These are phyloP conservation scores for Thermophis baileyi DNA, from an alignment of 2,113 vertebrate species.

Conservation along the genomic window DNA sequence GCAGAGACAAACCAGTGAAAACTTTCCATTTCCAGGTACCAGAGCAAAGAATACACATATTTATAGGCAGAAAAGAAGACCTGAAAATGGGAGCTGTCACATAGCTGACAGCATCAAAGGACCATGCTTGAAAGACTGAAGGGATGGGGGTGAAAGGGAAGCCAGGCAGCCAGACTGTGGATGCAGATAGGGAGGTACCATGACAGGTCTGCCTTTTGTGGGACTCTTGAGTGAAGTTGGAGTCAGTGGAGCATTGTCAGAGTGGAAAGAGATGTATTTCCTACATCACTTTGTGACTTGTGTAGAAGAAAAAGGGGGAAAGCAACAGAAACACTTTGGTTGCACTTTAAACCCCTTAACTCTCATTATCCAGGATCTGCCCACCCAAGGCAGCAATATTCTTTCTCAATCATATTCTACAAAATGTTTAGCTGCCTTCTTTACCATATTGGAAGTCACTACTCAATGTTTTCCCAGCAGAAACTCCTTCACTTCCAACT, in stretches of 20 bases:
- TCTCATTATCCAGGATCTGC: neutral
- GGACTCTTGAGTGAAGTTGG: fast-evolving
- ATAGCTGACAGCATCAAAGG: constrained; percentile 18
- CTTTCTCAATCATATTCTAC: neutral
- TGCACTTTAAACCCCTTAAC: neutral
- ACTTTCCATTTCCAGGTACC: neutral
- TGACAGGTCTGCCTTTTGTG: constrained; percentile 4
- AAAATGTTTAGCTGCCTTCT: neutral
- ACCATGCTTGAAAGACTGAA: neutral
- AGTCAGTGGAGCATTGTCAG: neutral
- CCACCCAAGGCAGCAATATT: neutral
- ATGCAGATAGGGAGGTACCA: neutral
- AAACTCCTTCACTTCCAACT: neutral
- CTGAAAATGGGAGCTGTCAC: constrained; percentile 5
- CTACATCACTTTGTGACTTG: neutral
- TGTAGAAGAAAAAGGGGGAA: neutral
- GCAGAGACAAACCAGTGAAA: neutral
- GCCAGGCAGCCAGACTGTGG: neutral
- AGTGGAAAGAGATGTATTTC: neutral
- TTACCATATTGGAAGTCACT: neutral
- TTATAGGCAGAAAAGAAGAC: constrained; percentile 17
- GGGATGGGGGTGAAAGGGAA: fast-evolving
- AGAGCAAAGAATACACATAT: neutral
- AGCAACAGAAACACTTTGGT: neutral
- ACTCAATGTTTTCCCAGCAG: neutral